Evolutionary conservation across 2,113 vertebrate genomes (phyloP), one percentile per base, ranked within the genome.

Genomic region (Pachypanchax playfairii): DNA sequence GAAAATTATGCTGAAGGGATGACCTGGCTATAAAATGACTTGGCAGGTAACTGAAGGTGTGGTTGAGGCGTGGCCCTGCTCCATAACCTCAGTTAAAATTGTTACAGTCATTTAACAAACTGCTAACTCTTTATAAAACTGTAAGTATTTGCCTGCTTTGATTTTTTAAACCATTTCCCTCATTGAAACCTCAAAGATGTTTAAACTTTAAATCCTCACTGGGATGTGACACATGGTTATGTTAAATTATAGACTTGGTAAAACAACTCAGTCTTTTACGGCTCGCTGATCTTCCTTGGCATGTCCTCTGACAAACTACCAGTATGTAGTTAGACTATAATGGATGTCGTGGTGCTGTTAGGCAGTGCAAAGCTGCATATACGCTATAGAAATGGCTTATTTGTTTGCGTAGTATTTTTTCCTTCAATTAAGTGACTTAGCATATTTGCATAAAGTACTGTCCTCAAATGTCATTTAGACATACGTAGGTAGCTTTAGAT

Each of bases 341-440:
- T 86, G 80, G 82, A 82, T 90, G 83, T 89, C 77, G 89, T 87
- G 82, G 87, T 90, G 82, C 84, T 88, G 80, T 84, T 85, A 88
- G 85, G 86, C 85, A 82, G 89, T 72, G 76, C 65, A 85, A 80
- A 72, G 52, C 86, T 89, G 86, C 85, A 83, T 62, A 83, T 87
- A 87, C 65, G 84, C 84, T 88, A 73, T 84, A 87, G 78, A 85
- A 80, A 75, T 80, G 55, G 77, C 85, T 84, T 78, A 82, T 86
- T 89, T 80, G 73, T 88, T 83, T 81, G 75, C 66, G 50, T 85
- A 72, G 79, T 84, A 75, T 77, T 78, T 79, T 68, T 79, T 74
- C 67, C 83, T 83, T 83, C 47, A 77, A 77, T 84, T 61, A 79
- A 85, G 87, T 85, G 86, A 88, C 82, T 84, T 80, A 65, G 70